These are phyloP conservation scores for Chloroceryle aenea DNA, from an alignment of 2,113 vertebrate genomes.

Conservation along the genomic window DNA sequence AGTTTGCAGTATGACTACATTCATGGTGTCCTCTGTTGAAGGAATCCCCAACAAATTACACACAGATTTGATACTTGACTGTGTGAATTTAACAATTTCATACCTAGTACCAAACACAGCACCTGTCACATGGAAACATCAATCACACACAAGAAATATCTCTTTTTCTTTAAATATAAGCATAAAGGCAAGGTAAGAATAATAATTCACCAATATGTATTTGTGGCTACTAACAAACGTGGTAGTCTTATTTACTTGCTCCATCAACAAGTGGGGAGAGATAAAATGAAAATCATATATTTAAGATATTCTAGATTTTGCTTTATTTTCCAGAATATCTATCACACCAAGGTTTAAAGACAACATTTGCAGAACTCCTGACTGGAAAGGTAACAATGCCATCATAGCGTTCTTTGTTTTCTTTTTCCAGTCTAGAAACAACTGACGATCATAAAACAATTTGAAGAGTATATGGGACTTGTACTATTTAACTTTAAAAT, in stretches of 20 bases:
- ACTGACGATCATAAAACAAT: background rate
- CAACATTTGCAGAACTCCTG: background rate
- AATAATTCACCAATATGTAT: background rate
- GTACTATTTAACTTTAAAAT: background rate
- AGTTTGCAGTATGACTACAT: slow-evolving; percentile 79
- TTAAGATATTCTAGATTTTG: background rate
- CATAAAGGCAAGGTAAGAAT: background rate
- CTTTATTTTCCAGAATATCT: background rate
- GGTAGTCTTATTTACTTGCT: background rate
- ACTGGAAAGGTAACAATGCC: background rate
- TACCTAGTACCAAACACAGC: slow-evolving; percentile 3
- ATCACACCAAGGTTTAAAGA: background rate
- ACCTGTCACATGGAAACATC: slow-evolving; percentile 8
- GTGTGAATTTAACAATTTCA: background rate
- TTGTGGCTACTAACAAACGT: background rate
- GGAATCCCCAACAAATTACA: slow-evolving; percentile 77
- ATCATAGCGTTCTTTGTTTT: background rate
- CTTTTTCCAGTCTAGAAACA: background rate
- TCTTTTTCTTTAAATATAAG: background rate
- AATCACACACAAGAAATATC: background rate
- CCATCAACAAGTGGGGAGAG: background rate
- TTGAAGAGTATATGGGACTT: background rate
- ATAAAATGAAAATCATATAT: background rate
- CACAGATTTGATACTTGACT: background rate
- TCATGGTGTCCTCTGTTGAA: slow-evolving; percentile 83